These are phyloP conservation scores for Seriola rivoliana DNA, from an alignment of 2,113 vertebrate genomes.

Conservation along the genomic window DNA sequence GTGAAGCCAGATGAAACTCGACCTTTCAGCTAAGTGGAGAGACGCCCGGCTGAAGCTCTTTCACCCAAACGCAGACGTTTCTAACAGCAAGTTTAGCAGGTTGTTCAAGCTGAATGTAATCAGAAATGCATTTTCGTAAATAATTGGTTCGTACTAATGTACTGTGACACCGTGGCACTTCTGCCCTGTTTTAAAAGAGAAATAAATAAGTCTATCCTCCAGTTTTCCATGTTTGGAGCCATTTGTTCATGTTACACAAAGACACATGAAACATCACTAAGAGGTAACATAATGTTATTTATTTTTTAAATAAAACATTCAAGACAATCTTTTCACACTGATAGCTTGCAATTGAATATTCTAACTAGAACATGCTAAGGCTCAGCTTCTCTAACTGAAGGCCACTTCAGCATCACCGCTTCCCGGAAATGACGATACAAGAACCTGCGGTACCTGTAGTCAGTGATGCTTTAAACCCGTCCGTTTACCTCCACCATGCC, in stretches of 20 bases:
- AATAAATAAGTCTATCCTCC: slow-evolving; percentile 66
- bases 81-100: background rate
- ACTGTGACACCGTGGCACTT: slow-evolving; percentile 48
- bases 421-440: background rate
- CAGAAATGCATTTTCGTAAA: slow-evolving; percentile 56
- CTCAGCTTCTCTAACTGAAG: slow-evolving; percentile 53
- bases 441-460: background rate
- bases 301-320: slow-evolving; percentile 44
- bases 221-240: background rate
- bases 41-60: background rate
- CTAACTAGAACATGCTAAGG: slow-evolving; percentile 32
- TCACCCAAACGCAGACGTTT: slow-evolving; percentile 18
- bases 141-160: slow-evolving; percentile 69
- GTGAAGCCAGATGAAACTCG: slow-evolving; percentile 31
- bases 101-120: slow-evolving; percentile 70
- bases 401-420: slow-evolving; percentile 28
- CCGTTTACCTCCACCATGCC: background rate
- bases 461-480: background rate
- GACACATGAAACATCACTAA: background rate
- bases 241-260: background rate
- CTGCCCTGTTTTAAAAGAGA: slow-evolving; percentile 53
- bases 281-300: slow-evolving; percentile 10
- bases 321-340: background rate
- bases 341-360: slow-evolving; percentile 47
- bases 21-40: slow-evolving; percentile 20